Base-by-base conservation (phyloP, 1,140 invertebrate genomes). In the Brachionus manjavacas region DNA sequence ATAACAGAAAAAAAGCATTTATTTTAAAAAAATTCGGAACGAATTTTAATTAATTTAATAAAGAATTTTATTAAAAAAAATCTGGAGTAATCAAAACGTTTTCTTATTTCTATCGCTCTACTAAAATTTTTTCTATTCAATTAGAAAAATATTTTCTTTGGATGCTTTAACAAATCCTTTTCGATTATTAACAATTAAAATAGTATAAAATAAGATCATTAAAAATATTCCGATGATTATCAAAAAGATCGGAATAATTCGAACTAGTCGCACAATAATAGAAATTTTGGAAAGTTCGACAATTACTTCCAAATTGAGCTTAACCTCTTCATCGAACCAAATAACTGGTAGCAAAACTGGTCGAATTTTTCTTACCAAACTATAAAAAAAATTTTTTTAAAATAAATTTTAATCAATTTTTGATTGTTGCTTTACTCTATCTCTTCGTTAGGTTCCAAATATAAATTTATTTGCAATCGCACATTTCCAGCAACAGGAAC, bases 261-360 rank as follows among this genome's bases (percentile, higher is more conserved):
- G 28, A 1, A 49, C 43, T 11, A 52, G 16, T 11, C 11, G 4
- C 2, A 76, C 72, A 28, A 28, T 52, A 76, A 76, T 52, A 28
- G 72, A 43, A 35, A 76, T 35, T 12, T 6, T 49, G 28, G 4
- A 23, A 0, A 76, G 41, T 76, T 76, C n/a, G 0, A n/a, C 9
- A 23, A 41, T 3, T 3, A 43, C 52, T 11, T 76, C 72, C 7
- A 35, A 20, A 49, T 76, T 49, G 8, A 76, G 72, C 6, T 8
- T 25, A 25, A 76, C 25, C 49, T 76, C 41, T 31, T 66, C 80
- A 7, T 83, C 80, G 43, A 83, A 83, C 80, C 80, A 83, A 8
- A 83, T 1, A 25, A 83, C 39, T 31, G 80, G 80, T n/a, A 83
- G 9, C 4, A 83, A 28, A 16, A 68, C 35, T 31, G 80, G 80